Evolutionary conservation across 2,797 vertebrate genomes (phyloP), one percentile per base, ranked within the genome.

Genomic region (Fringilla coelebs): DNA sequence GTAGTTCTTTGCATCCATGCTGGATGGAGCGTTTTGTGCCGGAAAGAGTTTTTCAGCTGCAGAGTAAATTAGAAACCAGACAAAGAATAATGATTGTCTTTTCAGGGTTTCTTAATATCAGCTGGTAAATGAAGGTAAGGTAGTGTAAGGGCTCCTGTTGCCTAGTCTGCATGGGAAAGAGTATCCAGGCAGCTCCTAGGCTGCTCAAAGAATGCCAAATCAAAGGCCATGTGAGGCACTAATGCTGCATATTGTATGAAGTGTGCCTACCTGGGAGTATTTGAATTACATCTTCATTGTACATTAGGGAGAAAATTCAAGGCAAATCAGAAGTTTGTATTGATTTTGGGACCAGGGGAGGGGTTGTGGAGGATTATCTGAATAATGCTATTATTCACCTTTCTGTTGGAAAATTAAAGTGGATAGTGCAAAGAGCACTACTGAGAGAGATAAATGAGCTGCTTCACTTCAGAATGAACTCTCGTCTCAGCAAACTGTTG

Each of bases 321-420:
- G 89, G 88, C 57, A 92, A 93, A 93, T 95, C 90, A 79, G 89
- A 90, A 95, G 93, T 91, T 96, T 92, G 40, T 93, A 96, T 97
- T 97, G 97, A 97, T 97, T 96, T 94, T 31, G 66, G 73, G 61
- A 45, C 29, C 3, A 1, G 61, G 72, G 87, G 80, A 93, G 88
- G 89, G 86, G 52, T 32, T 49, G 46, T 48, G 84, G 81, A 92
- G 67, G 83, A 76, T 85, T 61, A 83, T 92, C 72, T 95, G 94
- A 93, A 93, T 96, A 94, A 93, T 94, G 95, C 89, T 96, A 34
- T 92, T 94, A 94, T 94, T 95, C 95, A 95, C 92, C 94, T 96
- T 94, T 95, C 97, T 92, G 77, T 83, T 90, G 77, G 91, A 97
- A 96, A 96, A 96, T 89, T 96, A 77, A 96, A 95, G 93, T 82